These are phyloP conservation scores for Latrodectus geometricus DNA, from an alignment of 1,140 invertebrate species.

Conservation along the genomic window DNA sequence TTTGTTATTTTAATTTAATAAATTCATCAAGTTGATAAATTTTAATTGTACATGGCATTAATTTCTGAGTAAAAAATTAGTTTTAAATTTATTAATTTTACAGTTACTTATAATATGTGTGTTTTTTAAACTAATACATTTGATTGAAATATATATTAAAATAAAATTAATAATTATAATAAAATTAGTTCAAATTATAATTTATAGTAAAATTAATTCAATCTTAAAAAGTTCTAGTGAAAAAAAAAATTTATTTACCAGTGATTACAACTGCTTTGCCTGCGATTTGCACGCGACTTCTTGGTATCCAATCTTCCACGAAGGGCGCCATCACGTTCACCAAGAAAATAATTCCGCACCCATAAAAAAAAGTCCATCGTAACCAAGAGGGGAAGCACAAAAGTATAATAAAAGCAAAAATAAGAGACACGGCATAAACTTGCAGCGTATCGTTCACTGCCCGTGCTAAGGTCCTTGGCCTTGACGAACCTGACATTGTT, in stretches of 20 bases:
- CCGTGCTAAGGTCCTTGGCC: slow-evolving; percentile 26
- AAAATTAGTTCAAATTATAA: too few relatives aligned
- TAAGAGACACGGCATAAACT: neutral
- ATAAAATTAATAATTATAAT: too few relatives aligned
- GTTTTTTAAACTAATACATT: too few relatives aligned
- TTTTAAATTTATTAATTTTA: too few relatives aligned
- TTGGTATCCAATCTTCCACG: slow-evolving; percentile 18
- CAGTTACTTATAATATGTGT: too few relatives aligned
- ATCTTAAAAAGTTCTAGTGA: neutral
- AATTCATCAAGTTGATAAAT: too few relatives aligned
- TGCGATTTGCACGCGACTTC: slow-evolving; percentile 12
- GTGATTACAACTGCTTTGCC: slow-evolving; percentile 66
- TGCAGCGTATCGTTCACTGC: slow-evolving; percentile 18
- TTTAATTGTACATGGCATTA: too few relatives aligned
- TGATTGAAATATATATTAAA: too few relatives aligned
- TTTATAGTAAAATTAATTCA: too few relatives aligned
- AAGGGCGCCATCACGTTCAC: slow-evolving; percentile 13
- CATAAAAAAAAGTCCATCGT: slow-evolving; percentile 15
- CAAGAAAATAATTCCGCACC: neutral
- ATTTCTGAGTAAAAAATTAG: too few relatives aligned
- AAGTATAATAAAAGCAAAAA: slow-evolving; percentile 11
- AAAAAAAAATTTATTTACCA: slow-evolving; percentile 65
- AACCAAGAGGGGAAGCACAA: slow-evolving; percentile 6
- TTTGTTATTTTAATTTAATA: too few relatives aligned
- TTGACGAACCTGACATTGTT: neutral